phyloP scores from a whole-genome alignment of 1,140 invertebrate species.

The Maconellicoccus hirsutus region DNA sequence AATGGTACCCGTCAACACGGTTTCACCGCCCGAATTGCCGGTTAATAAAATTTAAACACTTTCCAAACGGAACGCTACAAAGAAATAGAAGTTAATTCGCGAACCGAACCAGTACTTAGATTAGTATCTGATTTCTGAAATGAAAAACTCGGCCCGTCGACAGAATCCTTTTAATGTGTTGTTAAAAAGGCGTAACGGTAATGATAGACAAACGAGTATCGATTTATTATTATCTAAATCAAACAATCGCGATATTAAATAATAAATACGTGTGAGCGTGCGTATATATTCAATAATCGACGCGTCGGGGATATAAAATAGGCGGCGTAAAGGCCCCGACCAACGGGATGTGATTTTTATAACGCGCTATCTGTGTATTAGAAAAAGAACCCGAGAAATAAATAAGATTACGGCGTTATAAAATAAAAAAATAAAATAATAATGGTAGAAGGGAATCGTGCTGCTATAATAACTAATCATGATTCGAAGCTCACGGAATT shows the following conservation, averaged over 20 bases:
- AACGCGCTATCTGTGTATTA: background rate
- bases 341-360: background rate
- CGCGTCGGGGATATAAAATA: background rate
- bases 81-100: slow-evolving; percentile 1
- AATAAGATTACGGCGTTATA: slow-evolving; percentile 13
- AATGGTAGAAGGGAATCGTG: slow-evolving; percentile 6
- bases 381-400: background rate
- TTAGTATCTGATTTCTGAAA: too few species aligned
- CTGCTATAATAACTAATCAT: slow-evolving; percentile 20
- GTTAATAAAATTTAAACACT: background rate
- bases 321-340: background rate
- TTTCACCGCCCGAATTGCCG: too few species aligned
- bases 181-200: slow-evolving; percentile 18
- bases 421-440: slow-evolving; percentile 17
- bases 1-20: background rate
- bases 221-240: slow-evolving; percentile 20
- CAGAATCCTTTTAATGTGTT: slow-evolving; percentile 14
- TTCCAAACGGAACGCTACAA: background rate
- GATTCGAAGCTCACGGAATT: slow-evolving; percentile 22
- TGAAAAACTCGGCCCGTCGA: background rate
- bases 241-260: slow-evolving; percentile 22
- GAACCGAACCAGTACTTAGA: background rate
- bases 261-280: slow-evolving; percentile 17
- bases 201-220: slow-evolving; percentile 20
- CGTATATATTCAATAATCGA: slow-evolving; percentile 17